These are phyloP conservation scores for Monopterus albus DNA, from an alignment of 2,113 vertebrate genomes.

Conservation along the genomic window DNA sequence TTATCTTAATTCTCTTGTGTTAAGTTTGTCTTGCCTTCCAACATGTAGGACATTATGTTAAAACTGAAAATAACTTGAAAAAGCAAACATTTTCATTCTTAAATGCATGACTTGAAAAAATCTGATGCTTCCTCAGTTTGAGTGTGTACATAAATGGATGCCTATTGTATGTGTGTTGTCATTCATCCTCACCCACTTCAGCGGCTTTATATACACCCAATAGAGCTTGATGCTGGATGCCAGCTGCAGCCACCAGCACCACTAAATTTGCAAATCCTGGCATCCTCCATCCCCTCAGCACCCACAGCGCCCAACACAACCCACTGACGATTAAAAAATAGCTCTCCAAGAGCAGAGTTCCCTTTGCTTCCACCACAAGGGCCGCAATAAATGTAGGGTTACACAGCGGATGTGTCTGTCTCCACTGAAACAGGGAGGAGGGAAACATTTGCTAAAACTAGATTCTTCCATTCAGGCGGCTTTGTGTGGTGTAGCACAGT, in stretches of 20 bases:
- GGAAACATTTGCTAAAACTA: slow-evolving; percentile 32
- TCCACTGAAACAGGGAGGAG: slow-evolving; percentile 21
- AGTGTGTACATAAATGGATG: neutral
- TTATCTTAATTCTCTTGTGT: no score
- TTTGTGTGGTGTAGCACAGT: slow-evolving; percentile 29
- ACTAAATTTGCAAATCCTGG: neutral
- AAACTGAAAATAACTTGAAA: slow-evolving; percentile 9
- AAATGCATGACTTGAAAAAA: neutral
- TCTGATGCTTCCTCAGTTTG: neutral
- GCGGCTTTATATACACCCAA: neutral
- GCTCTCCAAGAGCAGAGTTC: slow-evolving; percentile 52
- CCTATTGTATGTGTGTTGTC: neutral
- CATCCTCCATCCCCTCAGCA: neutral
- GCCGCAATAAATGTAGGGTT: slow-evolving; percentile 43
- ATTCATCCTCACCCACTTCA: slow-evolving; percentile 22
- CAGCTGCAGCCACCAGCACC: slow-evolving; percentile 47
- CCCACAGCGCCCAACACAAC: slow-evolving; percentile 26
- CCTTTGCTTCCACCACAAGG: slow-evolving; percentile 47
- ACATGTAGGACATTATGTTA: neutral
- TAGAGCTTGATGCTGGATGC: slow-evolving; percentile 27
- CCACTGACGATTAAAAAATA: slow-evolving; percentile 64
- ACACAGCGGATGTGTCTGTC: slow-evolving; percentile 37
- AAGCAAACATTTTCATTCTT: neutral
- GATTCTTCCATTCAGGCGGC: slow-evolving; percentile 33
- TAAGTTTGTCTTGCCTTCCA: neutral